Conservation (phyloP, 2,113 vertebrate genomes). For the Heterocephalus glaber region DNA sequence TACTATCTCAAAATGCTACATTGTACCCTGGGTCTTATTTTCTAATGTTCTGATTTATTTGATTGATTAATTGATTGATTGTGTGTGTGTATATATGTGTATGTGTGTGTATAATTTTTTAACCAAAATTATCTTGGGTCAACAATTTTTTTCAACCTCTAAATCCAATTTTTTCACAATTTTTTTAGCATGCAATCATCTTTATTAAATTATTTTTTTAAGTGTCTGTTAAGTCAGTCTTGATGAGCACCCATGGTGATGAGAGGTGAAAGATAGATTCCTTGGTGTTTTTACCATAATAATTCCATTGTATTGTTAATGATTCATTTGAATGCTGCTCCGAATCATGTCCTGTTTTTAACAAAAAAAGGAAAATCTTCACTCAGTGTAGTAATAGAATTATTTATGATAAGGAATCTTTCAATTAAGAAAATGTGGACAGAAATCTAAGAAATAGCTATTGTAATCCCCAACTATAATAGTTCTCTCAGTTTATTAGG, state of each 20-base stretch:
- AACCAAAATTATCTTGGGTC: background rate
- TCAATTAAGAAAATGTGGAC: background rate
- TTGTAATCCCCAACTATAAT: background rate
- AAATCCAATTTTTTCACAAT: background rate
- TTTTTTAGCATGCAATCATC: background rate
- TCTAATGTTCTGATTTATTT: background rate
- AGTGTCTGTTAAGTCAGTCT: background rate
- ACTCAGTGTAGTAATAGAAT: background rate
- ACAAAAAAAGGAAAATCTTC: background rate
- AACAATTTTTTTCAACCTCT: background rate
- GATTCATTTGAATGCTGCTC: background rate
- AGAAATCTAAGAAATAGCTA: slow-evolving; percentile 26
- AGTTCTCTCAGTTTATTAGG: slow-evolving; percentile 2
- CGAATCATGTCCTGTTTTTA: background rate
- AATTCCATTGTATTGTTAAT: background rate
- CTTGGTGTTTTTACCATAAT: background rate
- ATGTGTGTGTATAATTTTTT: background rate
- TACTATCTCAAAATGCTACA: background rate
- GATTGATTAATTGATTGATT: no score
- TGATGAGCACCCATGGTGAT: background rate
- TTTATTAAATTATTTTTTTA: background rate
- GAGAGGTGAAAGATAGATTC: background rate
- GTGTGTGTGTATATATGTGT: background rate
- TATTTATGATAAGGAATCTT: background rate
- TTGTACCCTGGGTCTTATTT: background rate